Evolutionary conservation across 2,888 invertebrate species (phyloP).

Genomic region (Lasius fuliginosus): DNA sequence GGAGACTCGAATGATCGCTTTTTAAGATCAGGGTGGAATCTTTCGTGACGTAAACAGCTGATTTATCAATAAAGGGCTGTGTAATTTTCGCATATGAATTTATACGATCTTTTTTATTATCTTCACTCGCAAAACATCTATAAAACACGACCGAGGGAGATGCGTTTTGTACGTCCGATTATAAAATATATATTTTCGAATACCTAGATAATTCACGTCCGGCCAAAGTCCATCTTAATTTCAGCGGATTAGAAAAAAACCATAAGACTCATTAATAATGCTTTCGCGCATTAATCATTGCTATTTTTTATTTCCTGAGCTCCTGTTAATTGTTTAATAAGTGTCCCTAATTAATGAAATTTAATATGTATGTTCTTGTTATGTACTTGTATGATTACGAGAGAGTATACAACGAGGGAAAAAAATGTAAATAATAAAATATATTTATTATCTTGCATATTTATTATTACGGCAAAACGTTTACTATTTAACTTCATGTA

Average conservation of each 20-base stretch:
- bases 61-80: background rate
- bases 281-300: constrained; percentile 60
- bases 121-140: background rate
- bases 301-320: constrained; percentile 12
- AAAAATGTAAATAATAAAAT: constrained; percentile 12
- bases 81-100: background rate
- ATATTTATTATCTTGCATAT: background rate
- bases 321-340: background rate
- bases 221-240: constrained; percentile 58
- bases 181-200: constrained; percentile 2
- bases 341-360: background rate
- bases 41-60: background rate
- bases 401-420: background rate
- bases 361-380: constrained; percentile 5
- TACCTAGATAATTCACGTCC: background rate
- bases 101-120: background rate
- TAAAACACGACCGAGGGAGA: background rate
- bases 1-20: constrained; percentile 2
- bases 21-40: background rate
- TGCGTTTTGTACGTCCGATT: background rate
- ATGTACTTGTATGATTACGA: background rate
- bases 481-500: background rate
- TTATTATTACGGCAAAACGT: background rate
- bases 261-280: constrained; percentile 55
- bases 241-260: constrained; percentile 50